Evolutionary conservation across 2,797 vertebrate species (phyloP).

Genomic region (Kryptopterus vitreolus): DNA sequence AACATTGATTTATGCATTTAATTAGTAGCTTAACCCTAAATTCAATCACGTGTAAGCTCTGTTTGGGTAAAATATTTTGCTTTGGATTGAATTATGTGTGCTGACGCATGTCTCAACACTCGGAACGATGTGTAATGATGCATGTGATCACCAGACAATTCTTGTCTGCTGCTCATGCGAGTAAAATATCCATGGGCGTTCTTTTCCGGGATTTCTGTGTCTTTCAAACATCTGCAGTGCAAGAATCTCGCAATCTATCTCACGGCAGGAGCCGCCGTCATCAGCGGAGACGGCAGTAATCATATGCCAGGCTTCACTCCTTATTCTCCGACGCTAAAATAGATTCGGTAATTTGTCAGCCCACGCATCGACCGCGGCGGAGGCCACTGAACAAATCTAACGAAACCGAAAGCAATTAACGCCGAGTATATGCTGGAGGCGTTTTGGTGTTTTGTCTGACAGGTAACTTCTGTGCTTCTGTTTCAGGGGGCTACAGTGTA

Average conservation of each 20-base stretch:
- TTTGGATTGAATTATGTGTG: neutral
- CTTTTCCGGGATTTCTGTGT: neutral
- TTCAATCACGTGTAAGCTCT: neutral
- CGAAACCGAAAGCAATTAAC: slow-evolving; percentile 71
- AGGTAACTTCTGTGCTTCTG: neutral
- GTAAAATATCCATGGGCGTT: slow-evolving; percentile 10
- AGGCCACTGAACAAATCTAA: slow-evolving; percentile 64
- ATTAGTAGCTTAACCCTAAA: neutral
- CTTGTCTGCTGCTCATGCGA: neutral
- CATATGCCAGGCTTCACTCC: slow-evolving; percentile 62
- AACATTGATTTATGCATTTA: neutral
- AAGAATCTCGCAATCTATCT: slow-evolving; percentile 43
- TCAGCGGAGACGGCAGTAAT: slow-evolving; percentile 68
- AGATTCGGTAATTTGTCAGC: slow-evolving; percentile 70
- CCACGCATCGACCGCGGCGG: slow-evolving; percentile 59
- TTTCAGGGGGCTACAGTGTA: neutral
- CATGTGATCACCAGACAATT: slow-evolving; percentile 6
- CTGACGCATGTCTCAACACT: neutral
- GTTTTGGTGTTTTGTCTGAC: neutral
- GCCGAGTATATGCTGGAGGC: slow-evolving; percentile 61
- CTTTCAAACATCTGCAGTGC: slow-evolving; percentile 44
- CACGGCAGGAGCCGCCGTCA: slow-evolving; percentile 57
- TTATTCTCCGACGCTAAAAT: slow-evolving; percentile 67
- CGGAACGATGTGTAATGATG: slow-evolving; percentile 12
- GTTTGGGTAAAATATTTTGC: neutral